Base-by-base conservation (phyloP, 2,113 vertebrate genomes). In the Dermatemys mawii region DNA sequence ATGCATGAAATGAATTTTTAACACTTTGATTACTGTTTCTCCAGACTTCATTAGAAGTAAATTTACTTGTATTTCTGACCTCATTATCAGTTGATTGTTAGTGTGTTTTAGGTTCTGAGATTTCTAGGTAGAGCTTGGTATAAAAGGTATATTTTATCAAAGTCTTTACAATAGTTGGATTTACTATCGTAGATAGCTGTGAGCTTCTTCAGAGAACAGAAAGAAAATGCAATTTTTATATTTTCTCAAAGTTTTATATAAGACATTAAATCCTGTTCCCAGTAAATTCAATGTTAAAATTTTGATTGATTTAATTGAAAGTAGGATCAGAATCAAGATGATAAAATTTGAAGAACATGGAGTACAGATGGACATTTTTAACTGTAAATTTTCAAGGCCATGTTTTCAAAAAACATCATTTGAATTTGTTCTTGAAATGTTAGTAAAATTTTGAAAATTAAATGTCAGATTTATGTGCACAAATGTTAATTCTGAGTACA, bases 1-100 rank as follows among this genome's bases (percentile, higher is more conserved):
- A 97, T 98, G 97, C 98, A 98, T 98, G 98, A 98, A 98, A 98
- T 98, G 97, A 97, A 98, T 98, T 98, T 97, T 98, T 98, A 98
- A 98, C 98, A 98, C 97, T 98, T 97, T 98, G 96, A 98, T 98
- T 97, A 97, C 97, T 98, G 97, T 96, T 94, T 97, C 97, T 97
- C 97, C 96, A 96, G 96, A 97, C 97, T 97, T 97, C 97, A 98
- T 97, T 98, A 98, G 97, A 98, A 97, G 92, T 95, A 97, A 97
- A 98, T 98, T 98, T 98, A 97, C 97, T 97, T 98, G 97, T 97
- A 94, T 98, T 98, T 97, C 95, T 97, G 96, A 96, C 95, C 95
- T 97, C 94, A 94, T 98, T 98, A 98, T 97, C 96, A 96, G 96
- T 95, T 90, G 92, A 51, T 97, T 98, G 83, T 96, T 95, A 96